Percentiles rank a stretch among this genome's conserved stretches.
Conservation (phyloP, 2,113 vertebrate species). For the Elachura formosa region DNA sequence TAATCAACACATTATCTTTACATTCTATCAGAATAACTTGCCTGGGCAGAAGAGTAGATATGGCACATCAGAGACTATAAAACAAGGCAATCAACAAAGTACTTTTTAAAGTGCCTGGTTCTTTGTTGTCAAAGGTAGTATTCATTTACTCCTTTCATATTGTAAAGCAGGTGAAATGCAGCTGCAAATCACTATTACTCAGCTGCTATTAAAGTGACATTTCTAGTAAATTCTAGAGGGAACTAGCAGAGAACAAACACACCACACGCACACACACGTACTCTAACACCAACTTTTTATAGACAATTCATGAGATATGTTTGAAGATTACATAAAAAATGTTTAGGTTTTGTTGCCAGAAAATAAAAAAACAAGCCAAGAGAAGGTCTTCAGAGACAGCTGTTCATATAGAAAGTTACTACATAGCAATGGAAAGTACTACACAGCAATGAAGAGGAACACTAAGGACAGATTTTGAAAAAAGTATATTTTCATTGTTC, state of each 20-base stretch:
- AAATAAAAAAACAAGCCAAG: background rate
- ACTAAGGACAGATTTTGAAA: background rate
- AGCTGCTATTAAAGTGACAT: background rate
- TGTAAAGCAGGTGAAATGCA: background rate
- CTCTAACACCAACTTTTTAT: background rate
- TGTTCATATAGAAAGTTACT: background rate
- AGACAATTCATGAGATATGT: background rate
- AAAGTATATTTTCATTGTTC: background rate
- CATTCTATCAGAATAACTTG: background rate
- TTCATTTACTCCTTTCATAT: background rate
- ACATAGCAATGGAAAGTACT: background rate
- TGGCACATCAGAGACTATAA: background rate
- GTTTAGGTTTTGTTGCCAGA: background rate
- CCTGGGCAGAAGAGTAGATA: background rate
- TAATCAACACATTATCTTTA: background rate
- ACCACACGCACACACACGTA: background rate
- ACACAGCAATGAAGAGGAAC: background rate
- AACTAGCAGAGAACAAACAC: background rate
- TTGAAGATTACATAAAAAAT: background rate
- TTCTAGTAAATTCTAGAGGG: background rate
- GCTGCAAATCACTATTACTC: background rate
- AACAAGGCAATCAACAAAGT: background rate
- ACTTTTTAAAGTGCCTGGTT: background rate
- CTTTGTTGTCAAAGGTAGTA: constrained; percentile 2
- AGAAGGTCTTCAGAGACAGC: background rate